Evolutionary conservation across 2,888 invertebrate species (phyloP), one percentile per base, ranked within the genome.

Genomic region (Conistra vaccinii): DNA sequence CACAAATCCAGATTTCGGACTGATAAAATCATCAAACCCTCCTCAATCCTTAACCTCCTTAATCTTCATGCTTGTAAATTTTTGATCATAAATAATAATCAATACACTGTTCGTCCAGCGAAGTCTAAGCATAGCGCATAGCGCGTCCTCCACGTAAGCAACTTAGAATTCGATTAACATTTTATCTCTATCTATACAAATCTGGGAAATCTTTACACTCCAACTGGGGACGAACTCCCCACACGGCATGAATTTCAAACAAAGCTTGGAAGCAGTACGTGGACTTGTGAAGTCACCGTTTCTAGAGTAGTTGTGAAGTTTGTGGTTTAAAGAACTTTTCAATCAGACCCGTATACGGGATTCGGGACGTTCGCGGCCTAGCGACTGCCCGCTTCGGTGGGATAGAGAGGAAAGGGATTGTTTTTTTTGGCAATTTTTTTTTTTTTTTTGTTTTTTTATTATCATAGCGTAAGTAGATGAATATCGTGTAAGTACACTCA

Each of bases 261-360:
- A 86, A 88, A 84, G 82, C 81, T 78, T 65, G 79, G 78, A 78
- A 79, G 81, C 63, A 73, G 76, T 81, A 82, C 67, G 78, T 80
- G 82, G 81, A 83, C 85, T 89, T 87, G 84, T 70, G 70, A 87
- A 88, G 80, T 79, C 81, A 83, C 76, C 72, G 71, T 69, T 76
- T 85, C 81, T 82, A 82, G 81, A 83, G 84, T 87, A 90, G 84
- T 88, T 88, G 82, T 88, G 89, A 92, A 91, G 90, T 92, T 81
- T 90, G 88, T 88, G 89, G 90, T 90, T 92, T 90, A 83, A 84
- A 86, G 84, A 95, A 95, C 94, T 95, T 95, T 94, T 94, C 95
- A 94, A 95, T 94, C 93, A 92, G 85, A 90, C 94, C 94, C 94
- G 90, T 93, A 94, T 93, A 90, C 84, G 86, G 89, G 90, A 91